These are phyloP conservation scores for Myocastor coypus DNA, from an alignment of 2,113 vertebrate genomes.

Conservation along the genomic window DNA sequence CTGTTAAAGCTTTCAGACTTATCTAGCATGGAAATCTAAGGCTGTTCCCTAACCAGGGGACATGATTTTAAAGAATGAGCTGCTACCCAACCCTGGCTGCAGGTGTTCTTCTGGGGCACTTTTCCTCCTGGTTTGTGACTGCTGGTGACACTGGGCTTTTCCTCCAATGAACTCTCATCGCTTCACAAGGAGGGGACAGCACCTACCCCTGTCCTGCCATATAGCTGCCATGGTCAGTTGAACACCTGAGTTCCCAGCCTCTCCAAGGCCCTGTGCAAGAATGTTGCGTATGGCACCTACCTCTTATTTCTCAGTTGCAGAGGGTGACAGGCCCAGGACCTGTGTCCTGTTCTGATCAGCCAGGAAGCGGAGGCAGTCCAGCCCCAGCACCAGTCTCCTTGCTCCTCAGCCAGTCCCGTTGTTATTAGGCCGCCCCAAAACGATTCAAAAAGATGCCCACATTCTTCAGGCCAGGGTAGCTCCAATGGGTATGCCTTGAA, in stretches of 20 bases:
- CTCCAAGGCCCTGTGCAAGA: neutral
- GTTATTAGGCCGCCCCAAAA: neutral
- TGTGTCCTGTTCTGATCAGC: neutral
- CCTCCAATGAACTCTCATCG: neutral
- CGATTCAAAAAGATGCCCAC: neutral
- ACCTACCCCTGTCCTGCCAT: neutral
- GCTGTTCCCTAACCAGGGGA: neutral
- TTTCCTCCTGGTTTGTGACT: neutral
- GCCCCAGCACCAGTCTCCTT: fast-evolving
- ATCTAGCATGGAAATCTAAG: fast-evolving
- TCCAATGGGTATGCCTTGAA: neutral
- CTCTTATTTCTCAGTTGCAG: neutral
- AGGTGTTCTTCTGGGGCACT: neutral
- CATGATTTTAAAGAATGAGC: neutral
- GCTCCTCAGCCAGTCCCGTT: neutral
- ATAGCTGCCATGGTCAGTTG: fast-evolving
- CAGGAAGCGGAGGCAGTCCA: neutral
- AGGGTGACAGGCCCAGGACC: neutral
- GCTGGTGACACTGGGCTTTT: neutral
- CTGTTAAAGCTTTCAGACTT: neutral
- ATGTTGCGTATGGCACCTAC: neutral
- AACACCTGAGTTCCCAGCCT: neutral
- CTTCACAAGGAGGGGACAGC: neutral
- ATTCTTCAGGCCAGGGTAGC: neutral
- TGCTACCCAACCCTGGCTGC: neutral